Evolutionary conservation across 2,797 vertebrate genomes (phyloP).

Genomic region (Australoheros facetus): DNA sequence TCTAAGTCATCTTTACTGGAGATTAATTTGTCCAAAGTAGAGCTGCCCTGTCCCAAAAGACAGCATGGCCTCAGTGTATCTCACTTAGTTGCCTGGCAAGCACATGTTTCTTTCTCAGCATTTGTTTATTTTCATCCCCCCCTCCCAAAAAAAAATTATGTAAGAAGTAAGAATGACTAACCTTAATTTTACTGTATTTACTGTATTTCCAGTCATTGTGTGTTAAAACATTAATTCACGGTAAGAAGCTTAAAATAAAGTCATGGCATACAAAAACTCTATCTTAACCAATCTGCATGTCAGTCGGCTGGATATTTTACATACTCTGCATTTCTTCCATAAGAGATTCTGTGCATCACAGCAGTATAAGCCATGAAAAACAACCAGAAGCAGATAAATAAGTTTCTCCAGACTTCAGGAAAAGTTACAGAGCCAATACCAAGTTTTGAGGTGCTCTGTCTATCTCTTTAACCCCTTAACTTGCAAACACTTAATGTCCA

Average conservation of each 20-base stretch:
- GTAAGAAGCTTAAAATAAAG: neutral
- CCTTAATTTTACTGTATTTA: constrained; percentile 40
- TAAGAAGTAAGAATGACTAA: constrained; percentile 28
- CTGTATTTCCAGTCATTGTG: constrained; percentile 9
- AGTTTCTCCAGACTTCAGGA: neutral
- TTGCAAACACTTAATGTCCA: neutral
- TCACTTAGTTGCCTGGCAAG: constrained; percentile 58
- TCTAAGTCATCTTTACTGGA: constrained; percentile 92
- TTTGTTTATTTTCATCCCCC: constrained; percentile 36
- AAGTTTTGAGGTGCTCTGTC: neutral
- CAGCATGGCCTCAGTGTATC: constrained; percentile 60
- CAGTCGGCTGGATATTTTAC: constrained; percentile 3
- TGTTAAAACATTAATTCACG: constrained; percentile 10
- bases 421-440: neutral
- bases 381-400: neutral
- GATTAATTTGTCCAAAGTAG: constrained; percentile 87
- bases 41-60: constrained; percentile 65
- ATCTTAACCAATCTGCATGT: neutral
- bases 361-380: neutral
- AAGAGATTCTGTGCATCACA: neutral
- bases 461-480: neutral
- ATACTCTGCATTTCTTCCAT: neutral
- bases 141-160: no score
- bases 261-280: constrained; percentile 1
- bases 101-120: constrained; percentile 40